Percentiles rank a stretch among this genome's conserved stretches.
phyloP scores from a whole-genome alignment of 1,140 invertebrate species.

The Nautilus pompilius region DNA sequence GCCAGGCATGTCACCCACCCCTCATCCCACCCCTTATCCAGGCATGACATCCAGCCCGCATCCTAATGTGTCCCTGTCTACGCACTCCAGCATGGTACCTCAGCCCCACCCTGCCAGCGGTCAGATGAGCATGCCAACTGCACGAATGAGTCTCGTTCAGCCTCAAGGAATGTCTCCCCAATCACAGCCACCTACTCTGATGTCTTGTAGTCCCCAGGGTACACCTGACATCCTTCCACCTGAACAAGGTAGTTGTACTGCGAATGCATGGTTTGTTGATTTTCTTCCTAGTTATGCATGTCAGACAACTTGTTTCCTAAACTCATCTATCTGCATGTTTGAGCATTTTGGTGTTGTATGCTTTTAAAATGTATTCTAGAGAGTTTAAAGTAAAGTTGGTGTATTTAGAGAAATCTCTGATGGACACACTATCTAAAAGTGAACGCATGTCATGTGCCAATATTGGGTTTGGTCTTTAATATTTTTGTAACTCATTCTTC shows the following conservation, averaged over 20 bases:
- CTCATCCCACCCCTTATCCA: slow-evolving; percentile 5
- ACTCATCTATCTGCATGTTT: no score
- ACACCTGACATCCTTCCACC: background rate
- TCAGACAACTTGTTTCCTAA: no score
- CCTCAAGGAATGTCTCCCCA: background rate
- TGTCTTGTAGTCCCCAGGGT: background rate
- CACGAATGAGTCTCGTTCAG: background rate
- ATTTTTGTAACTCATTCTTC: no score
- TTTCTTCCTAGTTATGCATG: no score
- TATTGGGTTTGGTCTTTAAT: no score
- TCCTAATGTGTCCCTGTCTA: slow-evolving; percentile 9
- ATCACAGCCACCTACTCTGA: background rate
- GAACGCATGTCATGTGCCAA: no score
- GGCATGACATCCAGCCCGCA: slow-evolving; percentile 10
- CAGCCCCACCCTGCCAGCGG: slow-evolving; percentile 4
- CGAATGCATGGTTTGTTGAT: no score
- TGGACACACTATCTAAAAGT: no score
- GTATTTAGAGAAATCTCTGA: no score
- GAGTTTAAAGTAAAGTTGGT: no score
- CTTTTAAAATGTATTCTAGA: no score
- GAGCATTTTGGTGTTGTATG: no score
- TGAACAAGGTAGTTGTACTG: background rate
- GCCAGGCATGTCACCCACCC: slow-evolving; percentile 11
- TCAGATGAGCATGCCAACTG: background rate
- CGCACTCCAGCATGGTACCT: slow-evolving; percentile 1